Evolutionary conservation across 2,797 vertebrate species (phyloP).

Genomic region (Synanceia verrucosa): DNA sequence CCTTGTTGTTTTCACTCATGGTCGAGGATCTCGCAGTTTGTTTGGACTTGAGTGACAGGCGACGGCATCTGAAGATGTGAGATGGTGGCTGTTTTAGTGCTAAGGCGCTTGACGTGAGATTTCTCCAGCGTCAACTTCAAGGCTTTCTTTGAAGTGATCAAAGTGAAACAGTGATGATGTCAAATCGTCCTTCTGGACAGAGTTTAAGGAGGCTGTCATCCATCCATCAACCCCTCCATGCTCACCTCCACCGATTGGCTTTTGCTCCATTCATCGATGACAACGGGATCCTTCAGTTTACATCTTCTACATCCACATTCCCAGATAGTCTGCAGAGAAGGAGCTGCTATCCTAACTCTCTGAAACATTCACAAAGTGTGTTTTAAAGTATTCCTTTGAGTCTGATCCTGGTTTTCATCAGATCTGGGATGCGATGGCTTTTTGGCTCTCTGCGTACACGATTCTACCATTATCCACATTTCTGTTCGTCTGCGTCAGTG

Average conservation of each 20-base stretch:
- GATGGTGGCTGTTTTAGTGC: conserved; percentile 19
- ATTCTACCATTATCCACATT: conserved; percentile 4
- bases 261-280: neutral
- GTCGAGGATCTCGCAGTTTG: neutral
- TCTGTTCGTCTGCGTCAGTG: neutral
- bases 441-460: neutral
- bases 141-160: conserved; percentile 62
- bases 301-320: neutral
- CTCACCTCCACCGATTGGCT: conserved; percentile 5
- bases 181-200: conserved; percentile 26
- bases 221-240: neutral
- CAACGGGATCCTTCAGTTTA: neutral
- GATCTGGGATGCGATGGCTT: neutral
- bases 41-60: conserved; percentile 43
- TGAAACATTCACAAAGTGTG: neutral
- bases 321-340: neutral
- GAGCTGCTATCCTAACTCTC: neutral
- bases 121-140: conserved; percentile 50
- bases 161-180: conserved; percentile 60
- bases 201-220: conserved; percentile 38
- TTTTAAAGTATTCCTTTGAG: conserved; percentile 9
- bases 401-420: neutral
- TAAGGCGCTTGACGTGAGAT: conserved; percentile 18
- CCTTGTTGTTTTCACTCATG: conserved; percentile 6
- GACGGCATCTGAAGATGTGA: conserved; percentile 26